A percentile compares a stretch with the other conserved stretches of the same genome.
phyloP scores from a whole-genome alignment of 2,113 vertebrate species.

The Microcebus tavaratra region DNA sequence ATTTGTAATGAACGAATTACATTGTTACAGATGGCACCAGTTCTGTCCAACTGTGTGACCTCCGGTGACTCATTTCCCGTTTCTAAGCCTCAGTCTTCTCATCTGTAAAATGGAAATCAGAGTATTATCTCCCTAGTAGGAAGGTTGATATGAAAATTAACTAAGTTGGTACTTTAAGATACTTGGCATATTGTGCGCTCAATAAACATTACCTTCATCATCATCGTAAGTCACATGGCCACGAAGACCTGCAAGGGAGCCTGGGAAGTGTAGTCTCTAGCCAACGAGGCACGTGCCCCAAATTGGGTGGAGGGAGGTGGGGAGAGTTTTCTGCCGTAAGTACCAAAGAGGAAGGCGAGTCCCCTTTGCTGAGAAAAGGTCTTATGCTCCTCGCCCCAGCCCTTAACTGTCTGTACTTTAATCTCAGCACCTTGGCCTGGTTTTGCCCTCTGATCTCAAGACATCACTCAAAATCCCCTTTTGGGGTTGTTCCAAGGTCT shows the following conservation, averaged over 20 bases:
- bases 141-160: not conserved
- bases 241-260: too few species aligned
- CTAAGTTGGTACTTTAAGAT: fast-evolving
- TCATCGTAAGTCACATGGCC: not conserved
- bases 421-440: not conserved
- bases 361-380: not conserved
- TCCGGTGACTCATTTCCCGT: not conserved
- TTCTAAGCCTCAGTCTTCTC: not conserved
- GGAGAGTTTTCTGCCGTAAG: not conserved
- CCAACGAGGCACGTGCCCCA: not conserved
- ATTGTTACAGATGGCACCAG: fast-evolving
- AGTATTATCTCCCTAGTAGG: not conserved
- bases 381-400: not conserved
- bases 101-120: not conserved
- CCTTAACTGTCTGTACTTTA: not conserved
- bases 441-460: not conserved
- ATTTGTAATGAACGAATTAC: not conserved
- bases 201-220: fast-evolving
- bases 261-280: not conserved
- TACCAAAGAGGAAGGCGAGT: too few species aligned
- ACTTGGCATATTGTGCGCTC: fast-evolving
- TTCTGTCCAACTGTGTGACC: not conserved
- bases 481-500: not conserved
- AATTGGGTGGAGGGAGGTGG: not conserved
- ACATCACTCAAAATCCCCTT: not conserved